phyloP scores from a whole-genome alignment of 1,140 invertebrate species.

The Centruroides sculpturatus region DNA sequence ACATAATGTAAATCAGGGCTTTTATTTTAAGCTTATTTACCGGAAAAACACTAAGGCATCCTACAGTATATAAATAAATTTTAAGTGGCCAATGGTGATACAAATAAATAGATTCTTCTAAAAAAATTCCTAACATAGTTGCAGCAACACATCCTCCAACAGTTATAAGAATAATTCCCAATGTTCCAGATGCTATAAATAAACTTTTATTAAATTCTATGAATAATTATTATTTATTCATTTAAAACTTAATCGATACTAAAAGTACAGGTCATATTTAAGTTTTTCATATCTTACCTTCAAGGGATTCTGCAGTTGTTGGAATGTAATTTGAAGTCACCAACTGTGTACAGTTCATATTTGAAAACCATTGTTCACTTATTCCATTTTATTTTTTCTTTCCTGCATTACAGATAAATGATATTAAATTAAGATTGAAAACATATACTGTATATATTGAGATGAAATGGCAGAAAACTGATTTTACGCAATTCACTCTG shows the following conservation, averaged over 20 bases:
- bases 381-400: too few relatives aligned
- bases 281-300: too few relatives aligned
- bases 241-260: neutral
- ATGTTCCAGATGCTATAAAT: neutral
- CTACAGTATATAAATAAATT: conserved; percentile 10
- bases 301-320: too few relatives aligned
- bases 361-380: too few relatives aligned
- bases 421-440: too few relatives aligned
- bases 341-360: too few relatives aligned
- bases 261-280: too few relatives aligned
- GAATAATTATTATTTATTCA: neutral
- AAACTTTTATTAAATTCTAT: neutral
- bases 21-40: conserved; percentile 1
- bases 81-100: conserved; percentile 14
- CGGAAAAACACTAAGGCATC: conserved; percentile 14
- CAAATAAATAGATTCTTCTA: conserved; percentile 5
- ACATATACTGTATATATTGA: too few relatives aligned
- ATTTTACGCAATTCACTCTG: too few relatives aligned
- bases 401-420: too few relatives aligned
- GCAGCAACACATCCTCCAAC: neutral
- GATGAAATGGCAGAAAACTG: too few relatives aligned
- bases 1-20: neutral
- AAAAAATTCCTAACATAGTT: neutral
- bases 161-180: neutral
- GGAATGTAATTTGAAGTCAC: too few relatives aligned